A percentile compares a stretch with the other conserved stretches of the same genome.
phyloP scores from a whole-genome alignment of 2,113 vertebrate species.

The Crotalus helleri region DNA sequence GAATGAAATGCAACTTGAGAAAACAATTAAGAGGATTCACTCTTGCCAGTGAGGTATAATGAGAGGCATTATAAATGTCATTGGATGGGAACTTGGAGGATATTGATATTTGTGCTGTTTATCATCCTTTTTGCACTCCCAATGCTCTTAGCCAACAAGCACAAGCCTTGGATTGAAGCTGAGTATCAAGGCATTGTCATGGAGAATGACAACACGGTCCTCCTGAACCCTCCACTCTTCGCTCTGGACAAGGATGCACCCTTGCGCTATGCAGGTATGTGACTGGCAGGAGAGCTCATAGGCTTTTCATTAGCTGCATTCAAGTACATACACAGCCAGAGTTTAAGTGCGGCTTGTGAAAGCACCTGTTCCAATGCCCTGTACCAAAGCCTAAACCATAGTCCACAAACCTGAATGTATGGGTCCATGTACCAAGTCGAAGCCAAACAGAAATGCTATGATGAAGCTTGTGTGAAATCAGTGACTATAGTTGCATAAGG shows the following conservation, averaged over 20 bases:
- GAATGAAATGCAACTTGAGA: background rate
- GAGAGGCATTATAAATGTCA: background rate
- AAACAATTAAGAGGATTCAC: background rate
- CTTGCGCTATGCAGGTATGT: conserved; percentile 89
- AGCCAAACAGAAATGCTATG: background rate
- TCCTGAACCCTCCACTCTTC: conserved; percentile 94
- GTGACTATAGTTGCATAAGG: background rate
- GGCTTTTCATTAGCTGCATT: background rate
- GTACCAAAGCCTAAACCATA: background rate
- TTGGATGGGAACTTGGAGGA: background rate
- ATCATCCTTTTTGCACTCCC: conserved; percentile 17
- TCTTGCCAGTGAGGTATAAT: conserved; percentile 12
- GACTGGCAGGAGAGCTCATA: background rate
- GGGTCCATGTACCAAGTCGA: background rate
- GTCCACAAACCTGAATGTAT: background rate
- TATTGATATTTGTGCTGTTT: conserved; percentile 23
- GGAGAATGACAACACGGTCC: conserved; percentile 98
- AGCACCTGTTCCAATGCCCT: background rate
- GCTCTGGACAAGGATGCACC: conserved; percentile 97
- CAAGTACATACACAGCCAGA: background rate
- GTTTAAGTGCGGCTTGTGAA: background rate
- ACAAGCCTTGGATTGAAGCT: conserved; percentile 98
- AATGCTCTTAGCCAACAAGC: conserved; percentile 88
- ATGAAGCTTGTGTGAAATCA: background rate
- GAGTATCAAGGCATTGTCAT: conserved; percentile 98